Evolutionary conservation across 2,888 invertebrate species (phyloP).

Genomic region (Cephus sareptanus): DNA sequence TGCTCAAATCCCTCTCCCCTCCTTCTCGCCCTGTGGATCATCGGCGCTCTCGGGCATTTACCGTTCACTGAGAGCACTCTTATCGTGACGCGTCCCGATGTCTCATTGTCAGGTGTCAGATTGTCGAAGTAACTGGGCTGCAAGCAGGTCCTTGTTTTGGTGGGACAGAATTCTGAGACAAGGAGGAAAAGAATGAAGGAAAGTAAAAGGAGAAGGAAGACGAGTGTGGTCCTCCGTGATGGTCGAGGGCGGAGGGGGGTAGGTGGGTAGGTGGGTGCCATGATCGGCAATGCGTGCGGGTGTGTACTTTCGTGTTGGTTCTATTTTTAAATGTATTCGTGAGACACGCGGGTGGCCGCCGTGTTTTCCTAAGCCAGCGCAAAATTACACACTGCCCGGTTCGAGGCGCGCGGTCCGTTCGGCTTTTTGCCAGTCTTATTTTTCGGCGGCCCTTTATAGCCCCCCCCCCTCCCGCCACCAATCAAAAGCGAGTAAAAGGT

Average conservation of each 20-base stretch:
- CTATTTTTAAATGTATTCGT: conserved; percentile 64
- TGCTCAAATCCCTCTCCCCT: too few relatives aligned
- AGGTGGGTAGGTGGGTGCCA: not conserved
- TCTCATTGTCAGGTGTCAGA: too few relatives aligned
- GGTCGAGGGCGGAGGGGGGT: conserved; percentile 7
- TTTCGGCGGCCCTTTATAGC: conserved; percentile 62
- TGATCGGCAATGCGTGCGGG: too few relatives aligned
- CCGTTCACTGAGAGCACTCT: too few relatives aligned
- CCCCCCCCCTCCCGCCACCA: conserved; percentile 44
- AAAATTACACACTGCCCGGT: conserved; percentile 64
- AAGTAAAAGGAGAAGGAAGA: too few relatives aligned
- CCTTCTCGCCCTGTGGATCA: too few relatives aligned
- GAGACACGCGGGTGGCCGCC: conserved; percentile 65
- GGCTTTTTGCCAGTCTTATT: conserved; percentile 50
- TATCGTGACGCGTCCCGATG: too few relatives aligned
- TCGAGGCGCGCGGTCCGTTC: conserved; percentile 28
- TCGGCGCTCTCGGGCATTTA: too few relatives aligned
- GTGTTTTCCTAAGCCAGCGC: conserved; percentile 66
- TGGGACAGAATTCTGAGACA: too few relatives aligned
- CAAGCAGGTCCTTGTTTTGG: too few relatives aligned
- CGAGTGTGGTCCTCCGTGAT: too few relatives aligned
- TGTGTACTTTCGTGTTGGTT: conserved; percentile 23
- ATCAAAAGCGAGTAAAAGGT: conserved; percentile 63
- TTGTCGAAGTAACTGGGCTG: too few relatives aligned
- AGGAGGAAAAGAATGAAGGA: not conserved